Evolutionary conservation across 2,888 invertebrate genomes (phyloP), one percentile per base, ranked within the genome.

Genomic region (Polydrusus pterygomalis): DNA sequence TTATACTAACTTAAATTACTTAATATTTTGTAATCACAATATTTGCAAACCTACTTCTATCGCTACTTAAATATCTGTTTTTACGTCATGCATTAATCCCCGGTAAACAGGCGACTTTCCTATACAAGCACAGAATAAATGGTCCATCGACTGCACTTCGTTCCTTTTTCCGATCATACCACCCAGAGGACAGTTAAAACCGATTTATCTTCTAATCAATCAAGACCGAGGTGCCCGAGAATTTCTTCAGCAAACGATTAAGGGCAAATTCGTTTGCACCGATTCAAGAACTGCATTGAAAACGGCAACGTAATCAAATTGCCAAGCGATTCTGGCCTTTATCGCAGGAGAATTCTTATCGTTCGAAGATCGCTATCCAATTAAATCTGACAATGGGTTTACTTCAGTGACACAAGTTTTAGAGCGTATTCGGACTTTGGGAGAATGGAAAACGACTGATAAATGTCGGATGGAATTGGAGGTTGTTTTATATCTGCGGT

Each of bases 331-430:
- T 83, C 76, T 83, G 79, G 81, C 77, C 85, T 82, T 81, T 83
- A 85, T 78, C 78, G 78, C 78, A 79, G 77, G 79, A 75, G 82
- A 77, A 80, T 80, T 80, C 86, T 87, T 87, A 87, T 87, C 87
- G 82, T 78, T 71, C 65, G 83, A 81, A 85, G 87, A 88, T 88
- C 88, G 87, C 88, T 85, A 88, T 88, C 88, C 88, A 88, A 88
- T 88, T 88, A 88, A 88, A 87, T 88, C 87, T 87, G 88, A 88
- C 88, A 88, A 88, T 88, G 84, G 87, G 86, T 87, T 87, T 87
- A 87, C 85, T 84, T 85, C 82, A 85, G 86, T 87, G 87, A 87
- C 87, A 87, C 86, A 85, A 87, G 84, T 86, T 77, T 78, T 78
- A 75, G 75, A 78, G 67, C 72, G 72, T 47, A 67, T 72, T 77